Percentiles rank a stretch among this genome's conserved stretches.
Conservation (phyloP, 2,113 vertebrate species). For the Eira barbara region DNA sequence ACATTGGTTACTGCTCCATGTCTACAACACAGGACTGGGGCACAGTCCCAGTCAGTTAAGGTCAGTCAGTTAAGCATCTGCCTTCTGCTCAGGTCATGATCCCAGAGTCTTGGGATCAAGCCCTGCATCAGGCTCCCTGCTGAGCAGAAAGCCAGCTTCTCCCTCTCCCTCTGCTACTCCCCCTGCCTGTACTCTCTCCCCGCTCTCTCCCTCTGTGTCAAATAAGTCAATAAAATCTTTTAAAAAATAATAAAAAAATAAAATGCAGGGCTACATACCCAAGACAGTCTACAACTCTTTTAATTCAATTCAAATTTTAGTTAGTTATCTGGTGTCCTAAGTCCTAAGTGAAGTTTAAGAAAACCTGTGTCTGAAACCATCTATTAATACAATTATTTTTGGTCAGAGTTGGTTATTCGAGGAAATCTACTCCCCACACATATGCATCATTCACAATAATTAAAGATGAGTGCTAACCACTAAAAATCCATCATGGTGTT, state of each 20-base stretch:
- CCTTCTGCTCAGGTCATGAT: too few species aligned
- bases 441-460: not conserved
- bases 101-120: too few species aligned
- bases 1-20: not conserved
- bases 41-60: too few species aligned
- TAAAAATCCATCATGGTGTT: not conserved
- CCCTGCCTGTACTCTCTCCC: too few species aligned
- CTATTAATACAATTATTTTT: not conserved
- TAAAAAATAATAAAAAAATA: too few species aligned
- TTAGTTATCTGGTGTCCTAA: not conserved
- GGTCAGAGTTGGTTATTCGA: not conserved
- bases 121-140: too few species aligned
- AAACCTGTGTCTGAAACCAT: not conserved
- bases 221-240: too few species aligned
- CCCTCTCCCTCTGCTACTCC: too few species aligned
- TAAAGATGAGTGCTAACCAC: not conserved
- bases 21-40: not conserved
- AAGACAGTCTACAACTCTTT: not conserved
- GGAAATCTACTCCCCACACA: not conserved
- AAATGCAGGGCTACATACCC: not conserved
- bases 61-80: too few species aligned
- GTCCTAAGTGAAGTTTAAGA: not conserved
- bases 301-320: not conserved
- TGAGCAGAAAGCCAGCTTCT: too few species aligned
- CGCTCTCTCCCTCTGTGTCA: too few species aligned